Base-by-base conservation (phyloP, 2,113 vertebrate genomes). In the Holacanthus passer region DNA sequence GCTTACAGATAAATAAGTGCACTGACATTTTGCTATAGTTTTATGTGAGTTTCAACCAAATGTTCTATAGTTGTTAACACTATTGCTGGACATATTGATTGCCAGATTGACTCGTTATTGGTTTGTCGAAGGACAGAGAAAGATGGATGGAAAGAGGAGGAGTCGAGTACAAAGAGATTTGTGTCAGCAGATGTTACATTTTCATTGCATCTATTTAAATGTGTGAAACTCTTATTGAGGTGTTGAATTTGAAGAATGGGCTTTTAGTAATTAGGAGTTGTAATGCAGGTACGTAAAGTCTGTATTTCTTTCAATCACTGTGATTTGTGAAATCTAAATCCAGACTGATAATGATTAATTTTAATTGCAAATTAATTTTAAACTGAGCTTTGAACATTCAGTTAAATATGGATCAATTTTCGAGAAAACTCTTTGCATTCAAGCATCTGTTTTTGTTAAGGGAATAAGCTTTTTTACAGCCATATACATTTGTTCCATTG, bases 21-120 rank as follows among this genome's bases (percentile, higher is more conserved):
- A 56, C 19, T 2, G 5, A 14, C 17, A 0, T 55, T 16, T 16
- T 16, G 35, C 48, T 65, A 2, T 32, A 9, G 29, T 9, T 37
- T 67, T 47, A 8, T 48, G 16, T 19, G 16, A 59, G 29, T 10
- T 37, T 17, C 29, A 22, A 22, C 13, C 16, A 29, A 8, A 66
- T 32, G 24, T 20, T 3, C 32, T 16, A 45, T 9, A 24, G 68
- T 41, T 22, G 19, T 56, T 72, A 41, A 43, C 52, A 52, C 20
- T 16, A 2, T 19, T 12, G 19, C 13, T 5, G 37, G 35, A 47
- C 14, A 16, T 80, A 80, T 86, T 82, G 81, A 91, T 86, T 5
- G 5, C 9, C 24, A 39, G 31, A 74, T 32, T 67, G 47, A 83
- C 58, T 39, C 24, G 12, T 73, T 43, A 67, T 78, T 84, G 67